Conservation (phyloP, 2,888 invertebrate genomes). For the Dryomyza anilis region DNA sequence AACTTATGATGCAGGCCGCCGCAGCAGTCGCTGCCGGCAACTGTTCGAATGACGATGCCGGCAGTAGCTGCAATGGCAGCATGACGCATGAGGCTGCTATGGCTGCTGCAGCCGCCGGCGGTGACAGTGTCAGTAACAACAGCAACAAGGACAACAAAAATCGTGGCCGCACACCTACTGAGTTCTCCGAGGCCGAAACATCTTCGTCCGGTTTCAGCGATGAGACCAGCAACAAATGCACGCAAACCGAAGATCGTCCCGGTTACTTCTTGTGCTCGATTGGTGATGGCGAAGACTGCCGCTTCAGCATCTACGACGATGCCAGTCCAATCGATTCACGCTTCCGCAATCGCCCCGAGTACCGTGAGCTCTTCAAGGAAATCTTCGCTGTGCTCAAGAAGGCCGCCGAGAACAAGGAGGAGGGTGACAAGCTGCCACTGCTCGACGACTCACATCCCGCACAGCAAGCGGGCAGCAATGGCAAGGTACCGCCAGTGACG, state of each 20-base stretch:
- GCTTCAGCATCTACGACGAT: conserved; percentile 84
- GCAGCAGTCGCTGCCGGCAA: conserved; percentile 19
- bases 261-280: conserved; percentile 86
- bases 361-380: conserved; percentile 79
- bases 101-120: too few relatives aligned
- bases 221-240: conserved; percentile 81
- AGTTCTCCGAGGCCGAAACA: conserved; percentile 85
- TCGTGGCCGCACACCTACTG: conserved; percentile 75
- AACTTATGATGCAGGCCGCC: conserved; percentile 32
- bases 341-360: conserved; percentile 82
- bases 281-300: conserved; percentile 83
- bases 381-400: conserved; percentile 83
- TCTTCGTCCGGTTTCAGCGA: conserved; percentile 84
- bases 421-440: conserved; percentile 75
- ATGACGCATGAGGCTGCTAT: conserved; percentile 31
- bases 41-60: conserved; percentile 49
- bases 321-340: conserved; percentile 80
- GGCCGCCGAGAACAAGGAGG: conserved; percentile 82
- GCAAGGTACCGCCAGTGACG: conserved; percentile 71
- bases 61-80: conserved; percentile 35
- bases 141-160: conserved; percentile 45
- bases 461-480: conserved; percentile 26
- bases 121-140: too few relatives aligned
- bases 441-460: conserved; percentile 68
- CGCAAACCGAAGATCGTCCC: conserved; percentile 79